These are phyloP conservation scores for Argyresthia goedartella DNA, from an alignment of 2,888 invertebrate genomes.

Conservation along the genomic window DNA sequence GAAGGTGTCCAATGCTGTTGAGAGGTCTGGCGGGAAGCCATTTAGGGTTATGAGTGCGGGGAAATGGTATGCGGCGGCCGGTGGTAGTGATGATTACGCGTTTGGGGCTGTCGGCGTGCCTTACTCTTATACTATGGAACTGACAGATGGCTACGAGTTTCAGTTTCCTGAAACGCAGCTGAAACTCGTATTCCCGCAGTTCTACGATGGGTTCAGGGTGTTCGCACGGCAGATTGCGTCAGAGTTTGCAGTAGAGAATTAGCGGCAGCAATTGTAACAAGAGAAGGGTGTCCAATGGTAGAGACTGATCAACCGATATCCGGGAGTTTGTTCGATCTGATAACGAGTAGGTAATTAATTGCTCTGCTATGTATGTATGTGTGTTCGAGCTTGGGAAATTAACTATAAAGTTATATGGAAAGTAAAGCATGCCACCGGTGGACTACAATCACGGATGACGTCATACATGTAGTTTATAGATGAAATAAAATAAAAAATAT, in stretches of 20 bases:
- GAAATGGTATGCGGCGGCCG: conserved; percentile 73
- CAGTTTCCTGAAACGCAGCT: conserved; percentile 69
- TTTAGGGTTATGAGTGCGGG: conserved; percentile 61
- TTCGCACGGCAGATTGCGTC: conserved; percentile 36
- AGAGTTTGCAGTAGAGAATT: conserved; percentile 31
- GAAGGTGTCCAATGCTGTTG: conserved; percentile 46
- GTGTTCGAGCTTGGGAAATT: too few species aligned
- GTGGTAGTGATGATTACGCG: conserved; percentile 74
- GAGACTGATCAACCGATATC: too few species aligned
- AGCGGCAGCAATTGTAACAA: not conserved
- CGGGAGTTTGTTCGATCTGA: too few species aligned
- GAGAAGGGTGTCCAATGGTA: too few species aligned
- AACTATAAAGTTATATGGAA: too few species aligned
- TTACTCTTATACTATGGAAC: conserved; percentile 73
- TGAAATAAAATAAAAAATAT: too few species aligned
- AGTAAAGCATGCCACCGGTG: too few species aligned
- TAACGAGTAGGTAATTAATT: too few species aligned
- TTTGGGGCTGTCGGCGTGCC: conserved; percentile 64
- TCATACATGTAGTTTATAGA: too few species aligned
- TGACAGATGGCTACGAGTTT: conserved; percentile 74
- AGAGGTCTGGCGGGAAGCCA: conserved; percentile 44
- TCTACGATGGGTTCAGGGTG: conserved; percentile 46
- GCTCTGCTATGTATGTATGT: too few species aligned
- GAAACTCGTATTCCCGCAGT: conserved; percentile 33
- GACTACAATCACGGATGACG: too few species aligned